A percentile compares a stretch with the other conserved stretches of the same genome.
These are phyloP conservation scores for Bujurquina vittata DNA, from an alignment of 2,113 vertebrate genomes.

Conservation along the genomic window DNA sequence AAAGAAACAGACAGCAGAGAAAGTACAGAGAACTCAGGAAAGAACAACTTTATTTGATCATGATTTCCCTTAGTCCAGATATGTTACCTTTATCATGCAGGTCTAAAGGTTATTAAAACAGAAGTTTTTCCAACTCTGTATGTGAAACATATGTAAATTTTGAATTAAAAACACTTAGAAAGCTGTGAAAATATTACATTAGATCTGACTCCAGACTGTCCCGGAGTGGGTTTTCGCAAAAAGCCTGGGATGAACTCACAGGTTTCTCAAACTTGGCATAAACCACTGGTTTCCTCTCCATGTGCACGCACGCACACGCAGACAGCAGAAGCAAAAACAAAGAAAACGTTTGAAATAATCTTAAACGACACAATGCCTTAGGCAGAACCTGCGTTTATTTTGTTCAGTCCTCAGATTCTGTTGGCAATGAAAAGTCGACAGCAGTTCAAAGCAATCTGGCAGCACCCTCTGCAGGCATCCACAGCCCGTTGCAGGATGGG, in stretches of 20 bases:
- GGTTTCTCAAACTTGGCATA: background rate
- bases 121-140: background rate
- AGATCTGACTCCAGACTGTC: background rate
- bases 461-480: slow-evolving; percentile 24
- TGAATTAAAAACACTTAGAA: background rate
- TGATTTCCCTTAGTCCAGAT: accelerated
- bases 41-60: background rate
- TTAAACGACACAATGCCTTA: accelerated
- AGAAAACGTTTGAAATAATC: background rate
- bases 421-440: background rate
- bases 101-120: background rate
- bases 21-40: slow-evolving; percentile 13
- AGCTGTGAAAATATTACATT: background rate
- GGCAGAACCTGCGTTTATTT: background rate
- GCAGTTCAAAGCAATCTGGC: background rate
- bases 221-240: background rate
- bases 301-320: background rate
- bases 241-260: background rate
- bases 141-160: background rate
- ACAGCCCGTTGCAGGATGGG: slow-evolving; percentile 17
- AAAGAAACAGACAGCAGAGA: background rate
- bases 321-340: background rate
- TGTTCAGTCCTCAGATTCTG: slow-evolving; percentile 12
- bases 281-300: no score
- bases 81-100: background rate